phyloP scores from a whole-genome alignment of 2,888 invertebrate genomes.

The Rambutsinella grinnellia region DNA sequence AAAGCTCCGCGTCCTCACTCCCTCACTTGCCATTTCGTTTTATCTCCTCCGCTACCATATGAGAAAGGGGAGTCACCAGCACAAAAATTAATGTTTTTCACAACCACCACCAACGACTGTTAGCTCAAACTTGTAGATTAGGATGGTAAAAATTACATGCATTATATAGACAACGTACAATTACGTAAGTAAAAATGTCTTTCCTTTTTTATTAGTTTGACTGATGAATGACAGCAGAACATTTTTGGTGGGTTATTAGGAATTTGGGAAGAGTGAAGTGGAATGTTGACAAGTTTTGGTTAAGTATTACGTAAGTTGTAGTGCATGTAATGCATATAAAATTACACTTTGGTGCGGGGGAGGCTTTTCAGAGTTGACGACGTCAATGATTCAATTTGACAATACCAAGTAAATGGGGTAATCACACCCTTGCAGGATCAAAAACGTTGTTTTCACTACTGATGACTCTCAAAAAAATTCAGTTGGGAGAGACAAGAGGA shows the following conservation, averaged over 20 bases:
- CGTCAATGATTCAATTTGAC: constrained; percentile 8
- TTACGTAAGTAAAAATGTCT: background rate
- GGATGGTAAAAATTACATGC: background rate
- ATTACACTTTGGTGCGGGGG: constrained; percentile 30
- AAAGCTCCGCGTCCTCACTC: constrained; percentile 17
- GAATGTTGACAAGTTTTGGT: background rate
- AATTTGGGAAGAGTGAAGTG: too few relatives aligned
- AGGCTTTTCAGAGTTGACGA: constrained; percentile 10
- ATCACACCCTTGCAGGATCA: constrained; percentile 12
- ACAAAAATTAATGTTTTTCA: too few relatives aligned
- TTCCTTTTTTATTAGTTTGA: background rate
- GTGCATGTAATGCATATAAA: constrained; percentile 8
- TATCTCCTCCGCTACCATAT: constrained; percentile 13
- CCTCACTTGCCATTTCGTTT: background rate
- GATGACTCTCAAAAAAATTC: background rate
- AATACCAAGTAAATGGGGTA: constrained; percentile 2
- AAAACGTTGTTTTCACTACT: background rate
- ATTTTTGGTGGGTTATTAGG: too few relatives aligned
- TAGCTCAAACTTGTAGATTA: too few relatives aligned
- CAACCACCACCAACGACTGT: too few relatives aligned
- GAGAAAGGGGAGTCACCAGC: too few relatives aligned
- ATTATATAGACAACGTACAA: background rate
- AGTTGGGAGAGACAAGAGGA: background rate
- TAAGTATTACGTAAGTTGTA: background rate
- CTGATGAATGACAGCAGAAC: constrained; percentile 8